Evolutionary conservation across 2,888 invertebrate genomes (phyloP).

Genomic region (Acrocyrtus sp.): DNA sequence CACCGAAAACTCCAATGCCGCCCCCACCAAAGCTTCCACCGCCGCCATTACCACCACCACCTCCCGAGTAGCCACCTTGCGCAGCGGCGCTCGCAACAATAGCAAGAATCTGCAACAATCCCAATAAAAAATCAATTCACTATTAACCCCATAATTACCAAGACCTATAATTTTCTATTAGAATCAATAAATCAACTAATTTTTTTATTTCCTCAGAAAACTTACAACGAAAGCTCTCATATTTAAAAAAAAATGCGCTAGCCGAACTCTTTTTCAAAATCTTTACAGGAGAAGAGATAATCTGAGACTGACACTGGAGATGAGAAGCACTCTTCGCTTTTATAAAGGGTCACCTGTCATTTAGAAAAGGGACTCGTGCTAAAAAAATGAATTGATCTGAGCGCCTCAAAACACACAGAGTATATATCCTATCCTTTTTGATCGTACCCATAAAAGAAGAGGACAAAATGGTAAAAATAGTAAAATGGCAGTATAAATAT

Average conservation of each 20-base stretch:
- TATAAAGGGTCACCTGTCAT: no score
- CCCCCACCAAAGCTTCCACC: constrained; percentile 12
- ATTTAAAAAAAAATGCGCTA: constrained; percentile 2
- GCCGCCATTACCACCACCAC: constrained; percentile 8
- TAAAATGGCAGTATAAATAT: no score
- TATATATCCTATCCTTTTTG: no score
- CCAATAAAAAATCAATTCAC: not conserved
- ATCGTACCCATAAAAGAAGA: no score
- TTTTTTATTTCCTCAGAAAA: constrained; percentile 6
- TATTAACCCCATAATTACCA: not conserved
- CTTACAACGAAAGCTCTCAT: constrained; percentile 50
- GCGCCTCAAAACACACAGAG: no score
- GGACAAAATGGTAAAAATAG: no score
- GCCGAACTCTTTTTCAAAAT: not conserved
- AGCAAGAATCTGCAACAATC: constrained; percentile 31
- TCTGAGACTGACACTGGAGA: constrained; percentile 3
- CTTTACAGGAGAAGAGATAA: not conserved
- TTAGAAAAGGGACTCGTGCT: no score
- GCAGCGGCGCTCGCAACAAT: constrained; percentile 42
- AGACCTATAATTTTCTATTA: not conserved
- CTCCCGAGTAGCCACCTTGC: constrained; percentile 13
- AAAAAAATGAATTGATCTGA: no score
- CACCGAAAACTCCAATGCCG: no score
- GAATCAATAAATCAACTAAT: not conserved
- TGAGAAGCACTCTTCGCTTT: no score